Percentiles rank a stretch among this genome's conserved stretches.
Evolutionary conservation across 2,113 vertebrate genomes (phyloP).

Genomic region (Grus americana): DNA sequence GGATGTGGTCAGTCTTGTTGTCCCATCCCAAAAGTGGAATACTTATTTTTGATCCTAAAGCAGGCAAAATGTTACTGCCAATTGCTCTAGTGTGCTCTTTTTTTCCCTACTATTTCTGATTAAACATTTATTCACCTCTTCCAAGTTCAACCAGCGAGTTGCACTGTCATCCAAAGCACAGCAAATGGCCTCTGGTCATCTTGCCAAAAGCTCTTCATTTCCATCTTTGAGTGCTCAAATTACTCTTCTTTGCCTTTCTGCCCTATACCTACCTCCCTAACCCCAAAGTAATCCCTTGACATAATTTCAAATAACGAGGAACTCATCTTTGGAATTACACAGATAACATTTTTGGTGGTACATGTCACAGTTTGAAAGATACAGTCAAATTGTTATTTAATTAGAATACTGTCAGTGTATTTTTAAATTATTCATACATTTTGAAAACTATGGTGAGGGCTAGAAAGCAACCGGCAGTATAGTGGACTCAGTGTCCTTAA

Average conservation of each 20-base stretch:
- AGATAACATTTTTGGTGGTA: not conserved
- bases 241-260: not conserved
- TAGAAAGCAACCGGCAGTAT: not conserved
- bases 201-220: not conserved
- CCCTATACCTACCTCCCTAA: not conserved
- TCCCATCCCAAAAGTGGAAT: not conserved
- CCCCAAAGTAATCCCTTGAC: not conserved
- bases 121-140: not conserved
- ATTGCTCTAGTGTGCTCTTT: not conserved
- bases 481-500: not conserved
- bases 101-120: not conserved
- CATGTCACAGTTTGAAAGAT: not conserved
- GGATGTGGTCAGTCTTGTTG: not conserved
- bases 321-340: not conserved
- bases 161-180: not conserved
- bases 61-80: fast-evolving
- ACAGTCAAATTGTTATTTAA: not conserved
- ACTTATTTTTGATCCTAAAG: not conserved
- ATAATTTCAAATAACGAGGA: not conserved
- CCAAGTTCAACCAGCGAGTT: not conserved
- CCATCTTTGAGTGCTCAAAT: not conserved
- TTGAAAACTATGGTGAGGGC: not conserved
- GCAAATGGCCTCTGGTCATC: not conserved
- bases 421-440: not conserved
- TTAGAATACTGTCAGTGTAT: not conserved